phyloP scores from a whole-genome alignment of 2,888 invertebrate genomes.

The Cheilosia impressa region DNA sequence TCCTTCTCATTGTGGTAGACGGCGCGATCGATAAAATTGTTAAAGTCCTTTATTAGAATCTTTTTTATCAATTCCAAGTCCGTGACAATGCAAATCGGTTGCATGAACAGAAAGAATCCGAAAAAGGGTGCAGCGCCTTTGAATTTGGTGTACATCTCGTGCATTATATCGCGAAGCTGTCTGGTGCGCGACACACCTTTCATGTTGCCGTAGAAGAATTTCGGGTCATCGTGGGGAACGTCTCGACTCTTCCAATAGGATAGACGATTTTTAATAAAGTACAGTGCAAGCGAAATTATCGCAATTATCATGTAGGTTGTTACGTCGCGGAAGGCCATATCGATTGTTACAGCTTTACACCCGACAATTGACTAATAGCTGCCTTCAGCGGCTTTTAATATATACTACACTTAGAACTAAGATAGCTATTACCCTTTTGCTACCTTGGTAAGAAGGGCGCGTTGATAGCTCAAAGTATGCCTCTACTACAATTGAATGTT shows the following conservation, averaged over 20 bases:
- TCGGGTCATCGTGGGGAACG: constrained; percentile 76
- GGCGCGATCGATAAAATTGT: constrained; percentile 80
- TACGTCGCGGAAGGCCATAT: background rate
- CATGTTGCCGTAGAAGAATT: constrained; percentile 10
- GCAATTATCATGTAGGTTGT: constrained; percentile 28
- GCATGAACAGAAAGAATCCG: constrained; percentile 80
- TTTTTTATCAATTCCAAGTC: constrained; percentile 80
- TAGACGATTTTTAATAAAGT: background rate
- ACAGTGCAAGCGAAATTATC: constrained; percentile 15
- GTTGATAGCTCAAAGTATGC: too few species aligned
- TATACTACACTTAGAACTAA: too few species aligned
- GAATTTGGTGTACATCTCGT: constrained; percentile 77
- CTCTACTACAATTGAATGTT: too few species aligned
- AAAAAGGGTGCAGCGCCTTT: constrained; percentile 78
- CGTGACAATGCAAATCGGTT: constrained; percentile 79
- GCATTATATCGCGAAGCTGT: constrained; percentile 76
- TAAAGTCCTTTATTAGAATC: constrained; percentile 80
- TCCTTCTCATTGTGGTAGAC: constrained; percentile 78
- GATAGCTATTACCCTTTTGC: too few species aligned
- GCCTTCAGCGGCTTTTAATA: too few species aligned
- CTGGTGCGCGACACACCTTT: constrained; percentile 63
- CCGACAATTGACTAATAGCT: too few species aligned
- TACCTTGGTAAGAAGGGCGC: too few species aligned
- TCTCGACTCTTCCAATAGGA: constrained; percentile 77
- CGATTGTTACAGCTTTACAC: background rate